Conservation (phyloP, 1,140 invertebrate species). For the Idris sp. region DNA sequence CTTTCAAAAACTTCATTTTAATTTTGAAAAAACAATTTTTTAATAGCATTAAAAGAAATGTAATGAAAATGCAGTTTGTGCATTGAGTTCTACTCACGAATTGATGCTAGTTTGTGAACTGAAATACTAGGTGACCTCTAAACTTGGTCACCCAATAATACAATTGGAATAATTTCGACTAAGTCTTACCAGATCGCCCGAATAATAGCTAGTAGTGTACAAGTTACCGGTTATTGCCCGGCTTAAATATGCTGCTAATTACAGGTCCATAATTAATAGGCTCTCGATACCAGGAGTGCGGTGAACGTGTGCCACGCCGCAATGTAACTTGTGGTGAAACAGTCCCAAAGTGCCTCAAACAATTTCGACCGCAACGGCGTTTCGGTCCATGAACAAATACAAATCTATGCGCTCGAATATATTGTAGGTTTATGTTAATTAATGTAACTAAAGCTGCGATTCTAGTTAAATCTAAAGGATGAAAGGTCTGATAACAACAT, state of each 20-base stretch:
- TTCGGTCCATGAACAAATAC: constrained; percentile 46
- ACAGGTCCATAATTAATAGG: constrained; percentile 58
- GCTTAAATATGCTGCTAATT: constrained; percentile 62
- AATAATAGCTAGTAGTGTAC: constrained; percentile 33
- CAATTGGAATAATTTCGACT: constrained; percentile 20
- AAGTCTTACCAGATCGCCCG: constrained; percentile 15
- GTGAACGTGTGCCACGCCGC: constrained; percentile 42
- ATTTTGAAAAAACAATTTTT: no score
- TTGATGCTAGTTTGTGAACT: background rate
- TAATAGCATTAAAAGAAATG: no score
- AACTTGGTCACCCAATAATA: background rate
- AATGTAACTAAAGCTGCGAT: constrained; percentile 36
- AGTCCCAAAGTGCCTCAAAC: constrained; percentile 61
- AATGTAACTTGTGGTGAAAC: constrained; percentile 62
- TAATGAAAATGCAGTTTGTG: no score
- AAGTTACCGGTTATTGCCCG: constrained; percentile 38
- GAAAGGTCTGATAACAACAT: no score
- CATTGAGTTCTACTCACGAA: no score
- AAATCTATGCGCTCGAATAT: constrained; percentile 17
- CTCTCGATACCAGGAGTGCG: constrained; percentile 44
- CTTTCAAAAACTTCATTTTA: no score
- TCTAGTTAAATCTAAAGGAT: no score
- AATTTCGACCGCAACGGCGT: constrained; percentile 55
- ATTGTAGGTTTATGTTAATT: constrained; percentile 49
- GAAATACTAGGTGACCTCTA: no score